phyloP scores from a whole-genome alignment of 1,140 invertebrate genomes.

The Chionoecetes opilio region DNA sequence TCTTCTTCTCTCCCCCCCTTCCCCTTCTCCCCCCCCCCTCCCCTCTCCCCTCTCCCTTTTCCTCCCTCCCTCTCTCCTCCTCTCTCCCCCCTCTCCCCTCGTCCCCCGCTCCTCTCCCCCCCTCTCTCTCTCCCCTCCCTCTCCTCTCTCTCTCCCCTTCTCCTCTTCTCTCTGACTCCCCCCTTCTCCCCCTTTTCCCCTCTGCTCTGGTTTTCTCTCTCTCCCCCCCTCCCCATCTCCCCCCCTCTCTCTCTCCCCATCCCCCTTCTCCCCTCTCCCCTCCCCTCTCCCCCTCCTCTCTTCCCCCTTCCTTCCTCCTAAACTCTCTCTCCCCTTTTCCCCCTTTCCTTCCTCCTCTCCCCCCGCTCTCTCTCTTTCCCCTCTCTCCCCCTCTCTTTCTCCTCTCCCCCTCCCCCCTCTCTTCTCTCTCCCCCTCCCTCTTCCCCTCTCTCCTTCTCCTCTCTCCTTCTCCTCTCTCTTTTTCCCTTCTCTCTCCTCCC shows the following conservation, averaged over 20 bases:
- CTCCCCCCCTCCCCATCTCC: background rate
- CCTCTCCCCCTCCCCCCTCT: background rate
- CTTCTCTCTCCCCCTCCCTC: background rate
- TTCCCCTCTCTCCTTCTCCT: background rate
- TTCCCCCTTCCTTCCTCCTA: conserved; percentile 10
- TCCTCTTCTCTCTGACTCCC: background rate
- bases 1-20: too few relatives aligned
- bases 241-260: background rate
- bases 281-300: background rate
- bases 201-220: background rate
- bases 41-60: background rate
- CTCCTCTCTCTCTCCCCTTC: background rate
- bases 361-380: background rate
- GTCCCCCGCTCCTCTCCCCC: background rate
- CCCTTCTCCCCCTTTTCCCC: background rate
- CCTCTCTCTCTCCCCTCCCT: background rate
- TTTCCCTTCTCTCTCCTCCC: background rate
- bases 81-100: background rate
- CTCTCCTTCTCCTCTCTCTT: background rate
- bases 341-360: background rate
- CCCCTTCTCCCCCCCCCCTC: too few relatives aligned
- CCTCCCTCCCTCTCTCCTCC: background rate
- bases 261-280: background rate
- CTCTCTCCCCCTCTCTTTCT: background rate
- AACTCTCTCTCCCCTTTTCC: background rate